These are phyloP conservation scores for Pachycephala philippinensis DNA, from an alignment of 2,113 vertebrate species.

Conservation along the genomic window DNA sequence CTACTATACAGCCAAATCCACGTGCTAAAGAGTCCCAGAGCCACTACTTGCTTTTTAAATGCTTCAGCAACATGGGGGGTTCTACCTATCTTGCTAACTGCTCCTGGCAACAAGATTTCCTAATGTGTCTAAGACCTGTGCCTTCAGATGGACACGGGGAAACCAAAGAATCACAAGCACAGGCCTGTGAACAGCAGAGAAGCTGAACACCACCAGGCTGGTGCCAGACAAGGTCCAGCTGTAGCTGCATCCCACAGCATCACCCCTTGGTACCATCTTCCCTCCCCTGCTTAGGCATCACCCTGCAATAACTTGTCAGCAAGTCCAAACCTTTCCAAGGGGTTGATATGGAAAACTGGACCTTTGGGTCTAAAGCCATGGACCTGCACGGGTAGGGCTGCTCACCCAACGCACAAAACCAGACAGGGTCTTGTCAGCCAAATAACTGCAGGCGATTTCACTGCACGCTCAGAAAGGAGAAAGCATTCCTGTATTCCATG, in stretches of 20 bases:
- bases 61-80: neutral
- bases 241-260: neutral
- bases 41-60: neutral
- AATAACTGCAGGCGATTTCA: neutral
- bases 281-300: fast-evolving
- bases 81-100: neutral
- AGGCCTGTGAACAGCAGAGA: neutral
- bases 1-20: neutral
- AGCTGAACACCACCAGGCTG: neutral
- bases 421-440: neutral
- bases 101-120: neutral
- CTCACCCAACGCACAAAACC: neutral
- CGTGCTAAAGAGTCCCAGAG: neutral
- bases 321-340: neutral
- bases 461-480: fast-evolving
- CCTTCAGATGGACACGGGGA: neutral
- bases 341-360: neutral
- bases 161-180: neutral
- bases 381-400: fast-evolving
- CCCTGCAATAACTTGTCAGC: neutral
- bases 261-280: neutral
- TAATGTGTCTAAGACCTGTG: neutral
- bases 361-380: neutral
- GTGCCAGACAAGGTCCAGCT: neutral
- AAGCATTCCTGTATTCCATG: fast-evolving